These are phyloP conservation scores for Gordius sp. DNA, from an alignment of 2,888 invertebrate genomes.

Conservation along the genomic window DNA sequence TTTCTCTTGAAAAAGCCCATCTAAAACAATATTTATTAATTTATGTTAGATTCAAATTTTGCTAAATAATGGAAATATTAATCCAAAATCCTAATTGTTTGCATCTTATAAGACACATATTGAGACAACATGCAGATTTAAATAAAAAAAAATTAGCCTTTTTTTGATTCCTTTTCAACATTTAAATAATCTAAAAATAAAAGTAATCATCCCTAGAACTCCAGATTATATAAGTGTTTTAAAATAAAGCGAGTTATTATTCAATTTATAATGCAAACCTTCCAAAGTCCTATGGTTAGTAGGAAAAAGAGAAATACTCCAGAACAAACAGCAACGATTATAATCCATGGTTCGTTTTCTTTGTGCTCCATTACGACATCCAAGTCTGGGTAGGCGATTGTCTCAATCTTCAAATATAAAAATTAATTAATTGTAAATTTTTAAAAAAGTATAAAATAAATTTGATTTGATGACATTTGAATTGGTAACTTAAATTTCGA, in stretches of 20 bases:
- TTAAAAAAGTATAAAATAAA: no score
- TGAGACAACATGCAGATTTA: background rate
- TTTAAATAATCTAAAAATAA: background rate
- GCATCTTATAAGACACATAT: background rate
- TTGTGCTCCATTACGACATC: constrained; percentile 7
- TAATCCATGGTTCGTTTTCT: constrained; percentile 18
- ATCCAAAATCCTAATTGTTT: background rate
- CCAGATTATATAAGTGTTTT: background rate
- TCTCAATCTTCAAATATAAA: background rate
- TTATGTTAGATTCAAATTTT: background rate
- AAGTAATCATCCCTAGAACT: background rate
- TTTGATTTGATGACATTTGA: no score
- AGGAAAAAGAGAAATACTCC: constrained; percentile 19
- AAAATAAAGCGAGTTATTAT: background rate
- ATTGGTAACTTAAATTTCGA: no score
- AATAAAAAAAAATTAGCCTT: background rate
- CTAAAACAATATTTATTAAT: background rate
- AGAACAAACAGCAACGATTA: constrained; percentile 18
- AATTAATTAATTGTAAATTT: no score
- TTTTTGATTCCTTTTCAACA: background rate
- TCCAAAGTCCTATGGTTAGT: constrained; percentile 19
- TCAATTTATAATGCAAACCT: constrained; percentile 13
- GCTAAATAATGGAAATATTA: background rate
- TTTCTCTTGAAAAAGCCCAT: constrained; percentile 6
- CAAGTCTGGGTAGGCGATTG: background rate